Conservation (phyloP, 2,797 vertebrate genomes). For the Cossypha caffra region DNA sequence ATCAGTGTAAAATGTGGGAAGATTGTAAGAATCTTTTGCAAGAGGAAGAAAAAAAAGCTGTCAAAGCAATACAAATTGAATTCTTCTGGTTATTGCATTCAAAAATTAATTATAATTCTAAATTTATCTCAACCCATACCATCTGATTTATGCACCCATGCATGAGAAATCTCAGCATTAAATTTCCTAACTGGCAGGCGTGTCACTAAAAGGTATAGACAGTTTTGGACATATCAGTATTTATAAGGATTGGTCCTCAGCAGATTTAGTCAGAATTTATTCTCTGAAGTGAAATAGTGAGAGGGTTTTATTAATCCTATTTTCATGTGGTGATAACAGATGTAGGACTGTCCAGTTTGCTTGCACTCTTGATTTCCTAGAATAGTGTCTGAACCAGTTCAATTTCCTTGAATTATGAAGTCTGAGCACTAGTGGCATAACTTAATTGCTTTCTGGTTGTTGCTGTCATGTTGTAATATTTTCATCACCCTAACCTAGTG, state of each 20-base stretch:
- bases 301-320: neutral
- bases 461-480: neutral
- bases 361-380: neutral
- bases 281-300: neutral
- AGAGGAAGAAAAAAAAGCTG: neutral
- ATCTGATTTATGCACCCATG: accelerated
- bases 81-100: neutral
- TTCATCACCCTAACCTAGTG: neutral
- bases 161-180: neutral
- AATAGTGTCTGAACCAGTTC: neutral
- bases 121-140: neutral
- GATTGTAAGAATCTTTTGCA: neutral
- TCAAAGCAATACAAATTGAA: neutral
- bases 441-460: neutral
- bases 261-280: neutral
- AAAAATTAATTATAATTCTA: neutral
- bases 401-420: neutral
- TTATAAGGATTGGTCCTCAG: neutral
- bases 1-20: neutral
- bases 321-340: neutral
- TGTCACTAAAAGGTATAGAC: neutral
- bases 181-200: neutral
- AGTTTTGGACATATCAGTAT: accelerated
- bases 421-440: neutral
- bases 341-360: neutral